phyloP scores from a whole-genome alignment of 2,888 invertebrate species.

The Liodrosophila aerea region DNA sequence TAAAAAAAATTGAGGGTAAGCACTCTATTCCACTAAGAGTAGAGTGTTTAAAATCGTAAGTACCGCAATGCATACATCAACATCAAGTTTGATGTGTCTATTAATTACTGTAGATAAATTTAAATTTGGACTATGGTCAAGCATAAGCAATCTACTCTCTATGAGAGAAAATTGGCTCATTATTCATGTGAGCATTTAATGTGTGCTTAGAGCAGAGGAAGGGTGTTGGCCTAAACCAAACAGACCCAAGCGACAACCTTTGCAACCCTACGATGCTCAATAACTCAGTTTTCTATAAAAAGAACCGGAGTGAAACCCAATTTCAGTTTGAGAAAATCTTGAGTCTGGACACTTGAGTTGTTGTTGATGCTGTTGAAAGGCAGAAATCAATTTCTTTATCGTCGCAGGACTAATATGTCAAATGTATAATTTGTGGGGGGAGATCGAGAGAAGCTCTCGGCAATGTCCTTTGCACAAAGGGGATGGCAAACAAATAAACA shows the following conservation, averaged over 20 bases:
- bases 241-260: constrained; percentile 30
- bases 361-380: constrained; percentile 50
- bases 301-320: constrained; percentile 11
- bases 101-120: too few species aligned
- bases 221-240: not conserved
- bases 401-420: constrained; percentile 71
- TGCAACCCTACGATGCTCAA: constrained; percentile 54
- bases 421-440: constrained; percentile 57
- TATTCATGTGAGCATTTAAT: too few species aligned
- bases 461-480: constrained; percentile 47
- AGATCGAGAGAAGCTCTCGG: constrained; percentile 13
- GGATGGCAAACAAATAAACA: constrained; percentile 39
- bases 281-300: constrained; percentile 60
- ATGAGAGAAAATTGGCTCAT: too few species aligned
- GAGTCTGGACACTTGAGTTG: constrained; percentile 41
- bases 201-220: not conserved
- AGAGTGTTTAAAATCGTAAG: too few species aligned
- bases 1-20: too few species aligned
- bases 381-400: constrained; percentile 73
- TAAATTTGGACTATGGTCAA: too few species aligned
- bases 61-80: too few species aligned
- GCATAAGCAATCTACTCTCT: too few species aligned
- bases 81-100: too few species aligned
- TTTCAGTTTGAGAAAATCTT: constrained; percentile 18
- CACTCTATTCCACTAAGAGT: too few species aligned